These are phyloP conservation scores for Cichlasoma orientale DNA, from an alignment of 2,797 vertebrate species.

Conservation along the genomic window DNA sequence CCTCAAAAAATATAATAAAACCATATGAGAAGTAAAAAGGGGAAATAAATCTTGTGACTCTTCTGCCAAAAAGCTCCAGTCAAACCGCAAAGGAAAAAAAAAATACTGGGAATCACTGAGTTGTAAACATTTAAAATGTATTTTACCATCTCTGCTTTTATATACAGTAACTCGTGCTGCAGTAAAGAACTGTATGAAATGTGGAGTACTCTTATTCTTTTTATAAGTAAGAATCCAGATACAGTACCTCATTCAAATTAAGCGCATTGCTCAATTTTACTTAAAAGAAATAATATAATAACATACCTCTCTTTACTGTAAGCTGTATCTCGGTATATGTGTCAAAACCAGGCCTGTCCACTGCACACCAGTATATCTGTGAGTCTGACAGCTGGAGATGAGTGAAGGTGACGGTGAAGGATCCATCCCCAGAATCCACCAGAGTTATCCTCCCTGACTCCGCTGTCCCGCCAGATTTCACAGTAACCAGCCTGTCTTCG, in stretches of 20 bases:
- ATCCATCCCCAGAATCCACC: conserved; percentile 36
- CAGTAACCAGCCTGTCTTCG: conserved; percentile 25
- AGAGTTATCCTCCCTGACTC: conserved; percentile 30
- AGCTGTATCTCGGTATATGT: conserved; percentile 42
- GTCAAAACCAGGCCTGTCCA: conserved; percentile 12
- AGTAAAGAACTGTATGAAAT: background rate
- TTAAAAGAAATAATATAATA: background rate
- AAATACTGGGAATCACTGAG: background rate
- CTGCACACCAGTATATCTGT: conserved; percentile 50
- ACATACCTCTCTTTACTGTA: conserved; percentile 50
- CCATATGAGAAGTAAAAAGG: background rate
- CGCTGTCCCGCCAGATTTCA: background rate
- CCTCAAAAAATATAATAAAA: background rate
- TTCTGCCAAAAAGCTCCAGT: background rate
- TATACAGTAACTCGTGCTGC: background rate
- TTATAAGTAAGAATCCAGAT: background rate
- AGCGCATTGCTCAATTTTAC: no score
- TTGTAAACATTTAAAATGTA: background rate
- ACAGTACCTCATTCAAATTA: background rate
- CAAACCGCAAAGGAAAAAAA: background rate
- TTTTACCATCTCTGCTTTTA: background rate
- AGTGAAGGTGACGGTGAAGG: conserved; percentile 55
- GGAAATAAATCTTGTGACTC: background rate
- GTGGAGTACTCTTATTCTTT: background rate
- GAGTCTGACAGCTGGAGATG: conserved; percentile 39